Conservation (phyloP, 2,797 vertebrate species). For the Tokudaia tokunoshimensis region DNA sequence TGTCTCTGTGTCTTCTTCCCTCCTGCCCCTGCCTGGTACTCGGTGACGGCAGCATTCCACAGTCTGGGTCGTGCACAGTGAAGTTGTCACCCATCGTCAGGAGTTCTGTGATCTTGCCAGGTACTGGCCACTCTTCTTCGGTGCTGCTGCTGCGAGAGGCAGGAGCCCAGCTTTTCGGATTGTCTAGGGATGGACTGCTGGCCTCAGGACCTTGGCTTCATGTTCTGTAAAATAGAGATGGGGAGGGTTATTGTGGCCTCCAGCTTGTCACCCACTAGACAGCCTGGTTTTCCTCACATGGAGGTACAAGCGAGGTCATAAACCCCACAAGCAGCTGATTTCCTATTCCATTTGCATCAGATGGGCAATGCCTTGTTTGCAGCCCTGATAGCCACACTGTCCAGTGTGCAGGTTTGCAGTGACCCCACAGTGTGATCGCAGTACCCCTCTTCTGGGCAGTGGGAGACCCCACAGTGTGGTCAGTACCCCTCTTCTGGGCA, state of each 20-base stretch:
- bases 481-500: neutral
- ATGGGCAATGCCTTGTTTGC: too few relatives aligned
- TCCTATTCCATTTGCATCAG: too few relatives aligned
- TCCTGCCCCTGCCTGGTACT: neutral
- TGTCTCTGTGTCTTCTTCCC: neutral
- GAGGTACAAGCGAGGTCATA: too few relatives aligned
- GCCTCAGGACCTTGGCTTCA: neutral
- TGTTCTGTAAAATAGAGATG: neutral
- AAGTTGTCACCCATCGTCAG: neutral
- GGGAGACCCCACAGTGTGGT: neutral
- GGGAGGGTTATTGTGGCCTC: neutral
- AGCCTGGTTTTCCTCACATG: neutral
- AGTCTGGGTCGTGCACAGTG: accelerated
- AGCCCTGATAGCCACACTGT: neutral
- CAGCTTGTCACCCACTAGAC: neutral
- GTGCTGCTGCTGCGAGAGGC: neutral
- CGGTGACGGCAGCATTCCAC: neutral
- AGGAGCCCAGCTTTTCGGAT: neutral
- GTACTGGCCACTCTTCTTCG: accelerated
- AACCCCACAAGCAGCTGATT: neutral
- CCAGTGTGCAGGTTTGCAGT: neutral
- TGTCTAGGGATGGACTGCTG: neutral
- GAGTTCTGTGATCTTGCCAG: neutral
- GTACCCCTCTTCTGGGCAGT: neutral
- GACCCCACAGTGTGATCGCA: neutral